Evolutionary conservation across 2,113 vertebrate species (phyloP).

Genomic region (Antigone vipio): DNA sequence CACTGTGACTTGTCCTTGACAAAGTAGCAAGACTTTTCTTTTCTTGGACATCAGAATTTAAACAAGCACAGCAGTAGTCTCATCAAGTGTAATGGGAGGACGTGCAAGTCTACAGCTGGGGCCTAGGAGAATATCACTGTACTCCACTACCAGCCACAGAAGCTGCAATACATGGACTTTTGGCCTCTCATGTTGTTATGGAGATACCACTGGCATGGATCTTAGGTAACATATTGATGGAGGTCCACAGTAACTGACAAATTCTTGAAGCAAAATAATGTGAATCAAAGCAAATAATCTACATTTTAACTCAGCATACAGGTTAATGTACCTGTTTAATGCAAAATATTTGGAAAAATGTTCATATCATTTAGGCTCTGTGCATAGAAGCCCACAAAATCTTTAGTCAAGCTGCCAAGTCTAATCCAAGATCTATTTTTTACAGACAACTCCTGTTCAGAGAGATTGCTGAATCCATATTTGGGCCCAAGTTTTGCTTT

Average conservation of each 20-base stretch:
- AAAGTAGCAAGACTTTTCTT: background rate
- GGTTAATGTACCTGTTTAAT: background rate
- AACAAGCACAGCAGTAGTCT: background rate
- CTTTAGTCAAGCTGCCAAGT: background rate
- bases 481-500: background rate
- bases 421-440: background rate
- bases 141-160: background rate
- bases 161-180: accelerated
- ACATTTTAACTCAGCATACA: background rate
- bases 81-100: background rate
- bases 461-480: background rate
- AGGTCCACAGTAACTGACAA: background rate
- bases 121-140: background rate
- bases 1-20: background rate
- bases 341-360: background rate
- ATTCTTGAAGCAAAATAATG: background rate
- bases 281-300: background rate
- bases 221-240: background rate
- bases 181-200: background rate
- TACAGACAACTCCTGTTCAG: background rate
- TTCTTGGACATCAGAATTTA: background rate
- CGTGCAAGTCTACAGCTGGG: background rate
- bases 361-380: background rate
- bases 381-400: background rate
- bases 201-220: background rate